These are phyloP conservation scores for Ceratotherium simum DNA, from an alignment of 2,113 vertebrate genomes.

Conservation along the genomic window DNA sequence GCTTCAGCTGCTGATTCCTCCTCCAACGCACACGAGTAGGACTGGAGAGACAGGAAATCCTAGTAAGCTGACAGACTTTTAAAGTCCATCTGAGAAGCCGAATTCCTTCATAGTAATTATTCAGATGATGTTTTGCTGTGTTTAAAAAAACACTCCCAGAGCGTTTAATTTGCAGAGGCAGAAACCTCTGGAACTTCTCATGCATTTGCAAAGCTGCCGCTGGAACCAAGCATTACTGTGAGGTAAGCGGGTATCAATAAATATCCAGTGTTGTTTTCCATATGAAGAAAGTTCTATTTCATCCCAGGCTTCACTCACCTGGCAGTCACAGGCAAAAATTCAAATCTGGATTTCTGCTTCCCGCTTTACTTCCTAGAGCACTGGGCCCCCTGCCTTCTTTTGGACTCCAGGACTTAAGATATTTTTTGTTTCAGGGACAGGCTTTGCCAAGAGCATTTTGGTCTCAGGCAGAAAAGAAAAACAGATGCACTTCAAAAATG, in stretches of 20 bases:
- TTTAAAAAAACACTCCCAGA: background rate
- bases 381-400: background rate
- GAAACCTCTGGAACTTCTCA: background rate
- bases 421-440: slow-evolving; percentile 7
- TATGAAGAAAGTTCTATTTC: background rate
- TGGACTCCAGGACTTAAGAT: background rate
- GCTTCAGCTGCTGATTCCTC: background rate
- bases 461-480: slow-evolving; percentile 70
- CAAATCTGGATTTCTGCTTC: background rate
- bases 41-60: background rate
- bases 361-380: background rate
- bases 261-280: background rate
- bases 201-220: background rate
- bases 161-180: background rate
- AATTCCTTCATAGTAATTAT: background rate
- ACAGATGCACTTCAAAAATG: slow-evolving; percentile 50
- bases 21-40: background rate
- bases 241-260: background rate
- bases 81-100: background rate
- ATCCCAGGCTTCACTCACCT: background rate
- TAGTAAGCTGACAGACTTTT: background rate
- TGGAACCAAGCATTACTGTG: background rate
- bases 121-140: background rate
- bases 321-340: background rate
- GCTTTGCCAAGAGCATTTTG: slow-evolving; percentile 57